Conservation (phyloP, 2,113 vertebrate species). For the Halcyon malimbica region DNA sequence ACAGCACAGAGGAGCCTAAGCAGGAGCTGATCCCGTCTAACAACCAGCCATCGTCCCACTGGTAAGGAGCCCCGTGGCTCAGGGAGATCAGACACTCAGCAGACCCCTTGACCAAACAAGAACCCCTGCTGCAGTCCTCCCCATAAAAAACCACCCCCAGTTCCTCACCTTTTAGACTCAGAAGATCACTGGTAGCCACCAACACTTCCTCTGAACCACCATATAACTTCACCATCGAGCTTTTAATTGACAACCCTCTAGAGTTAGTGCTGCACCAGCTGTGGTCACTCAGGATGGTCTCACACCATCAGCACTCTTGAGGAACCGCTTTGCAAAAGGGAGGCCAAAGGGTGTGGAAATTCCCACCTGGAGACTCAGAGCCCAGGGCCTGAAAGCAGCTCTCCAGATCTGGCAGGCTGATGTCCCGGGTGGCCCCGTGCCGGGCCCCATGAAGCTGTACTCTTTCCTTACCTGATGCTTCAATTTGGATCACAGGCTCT, state of each 20-base stretch:
- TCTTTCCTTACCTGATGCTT: not conserved
- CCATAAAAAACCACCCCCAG: accelerated
- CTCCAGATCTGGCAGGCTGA: not conserved
- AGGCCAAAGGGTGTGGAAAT: not conserved
- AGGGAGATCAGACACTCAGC: not conserved
- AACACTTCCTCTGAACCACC: not conserved
- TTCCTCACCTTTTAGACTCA: not conserved
- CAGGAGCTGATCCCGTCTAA: not conserved
- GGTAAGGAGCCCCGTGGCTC: not conserved
- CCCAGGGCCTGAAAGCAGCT: not conserved
- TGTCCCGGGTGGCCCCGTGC: not conserved
- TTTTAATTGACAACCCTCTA: not conserved
- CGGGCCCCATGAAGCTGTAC: not conserved
- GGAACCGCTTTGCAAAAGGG: not conserved
- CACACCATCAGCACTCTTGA: not conserved
- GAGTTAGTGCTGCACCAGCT: not conserved
- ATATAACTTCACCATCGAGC: not conserved
- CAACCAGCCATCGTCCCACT: not conserved
- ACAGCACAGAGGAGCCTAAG: not conserved
- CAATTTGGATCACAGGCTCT: not conserved
- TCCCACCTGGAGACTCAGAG: not conserved
- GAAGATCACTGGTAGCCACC: not conserved
- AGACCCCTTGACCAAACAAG: not conserved
- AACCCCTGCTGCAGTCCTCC: not conserved
- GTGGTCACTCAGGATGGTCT: not conserved